A percentile compares a stretch with the other conserved stretches of the same genome.
Evolutionary conservation across 2,888 invertebrate genomes (phyloP).

Genomic region (Allolobophora icterica): DNA sequence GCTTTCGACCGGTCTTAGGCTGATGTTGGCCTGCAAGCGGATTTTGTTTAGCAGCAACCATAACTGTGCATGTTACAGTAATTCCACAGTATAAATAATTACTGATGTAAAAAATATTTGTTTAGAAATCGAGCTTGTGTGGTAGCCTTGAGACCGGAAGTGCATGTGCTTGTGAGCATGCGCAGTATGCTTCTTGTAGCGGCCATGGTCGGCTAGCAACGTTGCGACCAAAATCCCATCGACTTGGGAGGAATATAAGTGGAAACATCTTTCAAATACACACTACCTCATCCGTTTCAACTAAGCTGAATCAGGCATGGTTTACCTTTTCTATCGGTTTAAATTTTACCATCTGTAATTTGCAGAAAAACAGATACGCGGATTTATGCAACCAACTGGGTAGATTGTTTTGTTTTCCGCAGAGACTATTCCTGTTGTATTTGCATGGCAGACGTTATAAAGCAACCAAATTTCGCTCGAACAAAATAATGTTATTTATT

Average conservation of each 20-base stretch:
- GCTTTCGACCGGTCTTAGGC: too few species aligned
- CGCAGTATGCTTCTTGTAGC: neutral
- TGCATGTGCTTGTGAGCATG: neutral
- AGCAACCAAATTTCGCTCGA: too few species aligned
- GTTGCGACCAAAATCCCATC: neutral
- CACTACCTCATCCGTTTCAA: neutral
- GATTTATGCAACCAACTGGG: neutral
- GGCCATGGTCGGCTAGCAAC: slow-evolving; percentile 17
- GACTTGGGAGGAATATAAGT: neutral
- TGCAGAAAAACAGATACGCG: neutral
- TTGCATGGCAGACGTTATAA: neutral
- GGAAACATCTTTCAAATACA: neutral
- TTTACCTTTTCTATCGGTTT: neutral
- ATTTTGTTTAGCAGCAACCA: too few species aligned
- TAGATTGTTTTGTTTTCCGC: neutral
- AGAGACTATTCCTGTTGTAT: neutral
- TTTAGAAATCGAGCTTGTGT: neutral
- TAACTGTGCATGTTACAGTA: too few species aligned
- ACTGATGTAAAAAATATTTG: too few species aligned
- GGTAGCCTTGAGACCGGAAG: neutral
- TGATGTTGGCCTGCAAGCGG: too few species aligned
- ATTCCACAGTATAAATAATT: too few species aligned
- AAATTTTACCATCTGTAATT: neutral
- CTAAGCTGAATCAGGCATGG: neutral
- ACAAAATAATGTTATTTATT: neutral